Base-by-base conservation (phyloP, 2,797 vertebrate species). In the Craterocephalus amniculus region DNA sequence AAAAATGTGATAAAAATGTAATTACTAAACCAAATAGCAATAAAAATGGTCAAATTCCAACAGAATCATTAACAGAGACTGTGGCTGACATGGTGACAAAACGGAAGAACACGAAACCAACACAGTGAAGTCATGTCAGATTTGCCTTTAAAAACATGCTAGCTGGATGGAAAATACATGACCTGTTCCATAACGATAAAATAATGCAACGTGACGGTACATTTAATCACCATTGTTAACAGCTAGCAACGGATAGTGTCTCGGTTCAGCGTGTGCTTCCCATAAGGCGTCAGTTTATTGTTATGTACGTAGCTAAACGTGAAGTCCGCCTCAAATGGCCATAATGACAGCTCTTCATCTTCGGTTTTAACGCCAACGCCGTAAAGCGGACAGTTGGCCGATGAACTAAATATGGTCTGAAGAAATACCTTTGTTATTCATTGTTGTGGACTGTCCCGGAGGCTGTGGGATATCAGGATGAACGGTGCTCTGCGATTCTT, bases 371-470 rank as follows among this genome's bases (percentile, higher is more conserved):
- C 78, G 55, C 60, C 75, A 71, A 69, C 80, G 72, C 48, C 82
- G 61, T n/a, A 35, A 16, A 45, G n/a, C 82, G 58, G 31, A 67
- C 75, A 79, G 74, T 61, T 83, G 78, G 67, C 83, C 61, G 24
- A 66, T 18, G 11, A 36, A n/a, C n/a, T 0, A 38, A 26, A 67
- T 40, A 2, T 16, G 6, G 48, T 55, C n/a, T 2, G 48, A 55
- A 32, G 9, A 86, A 75, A 82, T 89, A 95, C 95, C 95, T 95
- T 95, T 95, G 90, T 94, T 95, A 86, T 95, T 95, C 95, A 95
- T 95, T 70, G 84, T 92, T 84, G 75, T 83, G 78, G 65, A 55
- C 32, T 67, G 81, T 52, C 89, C 49, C 36, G 78, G 63, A 71
- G 57, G 58, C 61, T 60, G 78, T 61, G 59, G 56, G 65, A 68